phyloP scores from a whole-genome alignment of 2,888 invertebrate genomes.

The Tetanocera ferruginea region DNA sequence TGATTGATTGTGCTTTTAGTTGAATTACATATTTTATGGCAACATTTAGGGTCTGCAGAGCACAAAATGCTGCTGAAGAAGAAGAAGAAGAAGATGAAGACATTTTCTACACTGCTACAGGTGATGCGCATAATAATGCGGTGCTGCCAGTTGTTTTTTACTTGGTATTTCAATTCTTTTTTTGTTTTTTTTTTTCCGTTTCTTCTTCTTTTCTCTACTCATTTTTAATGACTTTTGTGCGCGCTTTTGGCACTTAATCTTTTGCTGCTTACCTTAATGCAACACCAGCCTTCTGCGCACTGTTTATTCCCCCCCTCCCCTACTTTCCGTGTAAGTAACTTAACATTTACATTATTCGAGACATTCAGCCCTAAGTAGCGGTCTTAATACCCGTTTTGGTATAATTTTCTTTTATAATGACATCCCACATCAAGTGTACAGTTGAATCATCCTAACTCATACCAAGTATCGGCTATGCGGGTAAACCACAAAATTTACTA shows the following conservation, averaged over 20 bases:
- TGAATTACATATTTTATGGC: conserved; percentile 33
- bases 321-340: background rate
- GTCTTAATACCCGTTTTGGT: conserved; percentile 6
- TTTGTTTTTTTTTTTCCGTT: no score
- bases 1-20: conserved; percentile 46
- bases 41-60: background rate
- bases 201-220: no score
- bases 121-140: background rate
- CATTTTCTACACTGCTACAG: background rate
- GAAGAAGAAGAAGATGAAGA: background rate
- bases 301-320: background rate
- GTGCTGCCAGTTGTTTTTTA: background rate
- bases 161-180: background rate
- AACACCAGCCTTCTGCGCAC: background rate
- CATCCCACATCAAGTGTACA: conserved; percentile 21
- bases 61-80: no score
- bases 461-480: no score
- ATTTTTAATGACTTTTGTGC: background rate
- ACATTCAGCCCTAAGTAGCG: background rate
- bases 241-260: conserved; percentile 23
- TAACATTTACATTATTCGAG: no score
- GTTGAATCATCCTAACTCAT: background rate
- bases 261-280: background rate
- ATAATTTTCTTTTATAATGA: conserved; percentile 19
- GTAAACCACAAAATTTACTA: conserved; percentile 13